Percentiles rank a stretch among this genome's conserved stretches.
phyloP scores from a whole-genome alignment of 1,140 invertebrate genomes.

The Phocides pigmalion region DNA sequence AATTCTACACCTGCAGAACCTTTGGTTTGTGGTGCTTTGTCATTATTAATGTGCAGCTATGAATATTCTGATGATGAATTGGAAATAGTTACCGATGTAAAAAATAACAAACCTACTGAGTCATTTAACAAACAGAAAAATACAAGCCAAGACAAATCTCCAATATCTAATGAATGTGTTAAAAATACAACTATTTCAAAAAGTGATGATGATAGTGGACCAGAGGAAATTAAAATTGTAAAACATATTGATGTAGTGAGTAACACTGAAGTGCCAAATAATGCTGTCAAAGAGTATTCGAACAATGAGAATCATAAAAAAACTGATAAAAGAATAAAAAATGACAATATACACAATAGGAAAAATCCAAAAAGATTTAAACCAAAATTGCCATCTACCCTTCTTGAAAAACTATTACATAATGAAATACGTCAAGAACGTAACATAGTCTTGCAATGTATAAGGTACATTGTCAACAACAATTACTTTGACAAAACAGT shows the following conservation, averaged over 20 bases:
- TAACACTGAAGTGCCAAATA: background rate
- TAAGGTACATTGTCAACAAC: conserved; percentile 88
- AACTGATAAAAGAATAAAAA: conserved; percentile 30
- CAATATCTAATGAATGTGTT: conserved; percentile 28
- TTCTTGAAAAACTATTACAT: conserved; percentile 85
- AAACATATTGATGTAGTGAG: conserved; percentile 36
- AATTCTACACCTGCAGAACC: conserved; percentile 37
- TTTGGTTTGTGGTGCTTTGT: conserved; percentile 80
- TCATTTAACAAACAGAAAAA: background rate
- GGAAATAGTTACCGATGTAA: conserved; percentile 36
- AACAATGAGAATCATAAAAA: conserved; percentile 38
- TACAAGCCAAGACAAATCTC: conserved; percentile 29
- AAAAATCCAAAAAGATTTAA: conserved; percentile 42
- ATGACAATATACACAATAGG: conserved; percentile 35
- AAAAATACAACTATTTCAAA: conserved; percentile 17
- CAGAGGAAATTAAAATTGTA: conserved; percentile 73
- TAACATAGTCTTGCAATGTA: conserved; percentile 90
- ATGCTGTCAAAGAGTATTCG: background rate
- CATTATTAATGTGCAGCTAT: conserved; percentile 83
- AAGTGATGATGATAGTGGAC: conserved; percentile 75
- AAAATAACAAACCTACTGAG: background rate
- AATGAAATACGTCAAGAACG: conserved; percentile 88
- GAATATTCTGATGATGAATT: conserved; percentile 80
- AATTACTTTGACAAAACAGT: conserved; percentile 86
- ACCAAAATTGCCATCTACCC: conserved; percentile 70